A percentile compares a stretch with the other conserved stretches of the same genome.
Evolutionary conservation across 2,113 vertebrate species (phyloP).

Genomic region (Rhabdornis inornatus): DNA sequence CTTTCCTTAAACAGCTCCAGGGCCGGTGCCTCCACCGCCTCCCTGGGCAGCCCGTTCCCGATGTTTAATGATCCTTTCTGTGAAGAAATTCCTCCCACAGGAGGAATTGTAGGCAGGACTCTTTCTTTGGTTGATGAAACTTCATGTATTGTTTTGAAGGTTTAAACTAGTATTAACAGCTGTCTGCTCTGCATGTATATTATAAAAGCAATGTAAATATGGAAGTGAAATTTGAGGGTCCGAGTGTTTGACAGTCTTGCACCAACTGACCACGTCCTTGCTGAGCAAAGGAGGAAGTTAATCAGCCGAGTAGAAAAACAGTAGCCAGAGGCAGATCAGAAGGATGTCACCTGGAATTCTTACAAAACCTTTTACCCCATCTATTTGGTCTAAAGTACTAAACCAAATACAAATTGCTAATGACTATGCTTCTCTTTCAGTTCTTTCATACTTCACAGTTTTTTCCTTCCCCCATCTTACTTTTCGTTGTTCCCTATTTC

Average conservation of each 20-base stretch:
- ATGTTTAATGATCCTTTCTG: not conserved
- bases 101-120: not conserved
- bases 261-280: not conserved
- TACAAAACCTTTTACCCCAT: not conserved
- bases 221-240: not conserved
- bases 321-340: not conserved
- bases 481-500: not conserved
- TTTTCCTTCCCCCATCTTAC: not conserved
- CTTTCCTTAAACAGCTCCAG: not conserved
- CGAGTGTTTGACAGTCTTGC: not conserved
- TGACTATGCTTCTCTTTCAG: not conserved
- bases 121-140: not conserved
- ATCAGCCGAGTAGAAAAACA: not conserved
- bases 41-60: not conserved
- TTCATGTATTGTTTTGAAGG: not conserved
- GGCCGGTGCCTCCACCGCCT: not conserved
- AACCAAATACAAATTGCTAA: not conserved
- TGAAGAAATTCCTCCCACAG: not conserved
- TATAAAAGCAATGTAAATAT: not conserved
- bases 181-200: not conserved
- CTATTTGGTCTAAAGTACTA: not conserved
- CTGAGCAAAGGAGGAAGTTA: not conserved
- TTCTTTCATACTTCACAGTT: not conserved
- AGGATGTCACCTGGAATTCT: not conserved
- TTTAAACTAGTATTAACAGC: not conserved